phyloP scores from a whole-genome alignment of 30 jellyfish, hydroid and myxozoan genomes.

The Cassiopea andromeda region DNA sequence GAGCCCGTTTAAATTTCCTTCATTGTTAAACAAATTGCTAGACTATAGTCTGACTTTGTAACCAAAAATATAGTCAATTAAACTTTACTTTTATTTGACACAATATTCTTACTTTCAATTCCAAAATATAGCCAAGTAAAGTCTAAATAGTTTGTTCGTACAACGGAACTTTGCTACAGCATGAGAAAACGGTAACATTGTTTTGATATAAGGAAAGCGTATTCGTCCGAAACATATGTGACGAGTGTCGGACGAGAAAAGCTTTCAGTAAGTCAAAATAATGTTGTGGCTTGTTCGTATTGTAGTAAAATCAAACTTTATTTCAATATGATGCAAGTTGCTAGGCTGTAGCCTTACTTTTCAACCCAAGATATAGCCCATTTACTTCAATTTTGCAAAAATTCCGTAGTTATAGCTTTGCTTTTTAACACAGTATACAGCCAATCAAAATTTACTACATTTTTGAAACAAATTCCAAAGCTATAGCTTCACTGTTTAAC shows the following conservation, averaged over 20 bases:
- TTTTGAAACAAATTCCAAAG: neutral
- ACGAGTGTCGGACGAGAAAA: too few species aligned
- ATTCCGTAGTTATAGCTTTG: neutral
- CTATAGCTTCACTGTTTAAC: neutral
- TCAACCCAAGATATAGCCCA: neutral
- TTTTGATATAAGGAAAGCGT: too few species aligned
- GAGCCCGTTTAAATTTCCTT: neutral
- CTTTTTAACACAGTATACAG: neutral
- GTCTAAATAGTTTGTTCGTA: too few species aligned
- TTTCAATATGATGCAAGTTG: neutral
- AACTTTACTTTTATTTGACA: neutral
- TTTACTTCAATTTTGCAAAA: neutral
- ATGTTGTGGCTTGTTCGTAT: too few species aligned
- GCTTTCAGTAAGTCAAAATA: too few species aligned
- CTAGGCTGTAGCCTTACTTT: neutral
- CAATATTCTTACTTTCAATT: neutral
- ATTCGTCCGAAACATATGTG: too few species aligned
- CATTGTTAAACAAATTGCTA: neutral
- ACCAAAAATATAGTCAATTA: neutral
- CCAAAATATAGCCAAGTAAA: neutral
- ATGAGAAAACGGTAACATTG: neutral
- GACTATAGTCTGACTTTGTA: neutral
- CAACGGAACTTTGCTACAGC: too few species aligned
- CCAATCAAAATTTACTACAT: neutral
- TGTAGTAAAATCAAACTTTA: neutral